A percentile compares a stretch with the other conserved stretches of the same genome.
These are phyloP conservation scores for Amblyopsis rosae DNA, from an alignment of 2,113 vertebrate species.

Conservation along the genomic window DNA sequence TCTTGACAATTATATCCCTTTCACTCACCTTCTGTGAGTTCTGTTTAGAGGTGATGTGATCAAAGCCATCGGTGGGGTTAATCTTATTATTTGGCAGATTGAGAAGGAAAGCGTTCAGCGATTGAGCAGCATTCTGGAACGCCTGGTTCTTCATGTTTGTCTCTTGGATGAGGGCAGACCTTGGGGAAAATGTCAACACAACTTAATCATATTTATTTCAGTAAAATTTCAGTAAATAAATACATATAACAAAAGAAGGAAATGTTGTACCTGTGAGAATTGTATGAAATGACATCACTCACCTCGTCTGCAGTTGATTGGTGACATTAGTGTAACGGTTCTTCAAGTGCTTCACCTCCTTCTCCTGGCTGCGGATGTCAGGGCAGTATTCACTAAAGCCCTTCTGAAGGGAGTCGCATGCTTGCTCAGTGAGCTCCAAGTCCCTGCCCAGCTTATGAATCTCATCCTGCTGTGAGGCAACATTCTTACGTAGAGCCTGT, in stretches of 20 bases:
- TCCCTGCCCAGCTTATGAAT: conserved; percentile 83
- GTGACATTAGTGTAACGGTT: conserved; percentile 83
- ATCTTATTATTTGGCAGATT: conserved; percentile 82
- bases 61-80: conserved; percentile 75
- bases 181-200: conserved; percentile 36
- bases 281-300: conserved; percentile 34
- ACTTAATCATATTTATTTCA: neutral
- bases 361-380: conserved; percentile 84
- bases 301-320: conserved; percentile 88
- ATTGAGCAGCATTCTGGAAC: conserved; percentile 84
- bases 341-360: conserved; percentile 83
- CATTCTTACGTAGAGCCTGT: conserved; percentile 76
- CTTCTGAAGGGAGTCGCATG: conserved; percentile 82
- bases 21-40: conserved; percentile 85
- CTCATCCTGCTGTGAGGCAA: conserved; percentile 77
- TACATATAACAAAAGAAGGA: neutral
- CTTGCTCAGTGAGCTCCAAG: conserved; percentile 82
- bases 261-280: neutral
- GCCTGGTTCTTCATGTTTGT: conserved; percentile 81
- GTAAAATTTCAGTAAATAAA: neutral
- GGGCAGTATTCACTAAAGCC: conserved; percentile 88
- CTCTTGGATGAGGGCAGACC: conserved; percentile 81
- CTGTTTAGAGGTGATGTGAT: conserved; percentile 82
- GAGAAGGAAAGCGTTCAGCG: conserved; percentile 86
- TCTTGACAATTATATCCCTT: neutral